phyloP scores from a whole-genome alignment of 64 coral and sea anemone species.

The Dendronephthya gigantea region DNA sequence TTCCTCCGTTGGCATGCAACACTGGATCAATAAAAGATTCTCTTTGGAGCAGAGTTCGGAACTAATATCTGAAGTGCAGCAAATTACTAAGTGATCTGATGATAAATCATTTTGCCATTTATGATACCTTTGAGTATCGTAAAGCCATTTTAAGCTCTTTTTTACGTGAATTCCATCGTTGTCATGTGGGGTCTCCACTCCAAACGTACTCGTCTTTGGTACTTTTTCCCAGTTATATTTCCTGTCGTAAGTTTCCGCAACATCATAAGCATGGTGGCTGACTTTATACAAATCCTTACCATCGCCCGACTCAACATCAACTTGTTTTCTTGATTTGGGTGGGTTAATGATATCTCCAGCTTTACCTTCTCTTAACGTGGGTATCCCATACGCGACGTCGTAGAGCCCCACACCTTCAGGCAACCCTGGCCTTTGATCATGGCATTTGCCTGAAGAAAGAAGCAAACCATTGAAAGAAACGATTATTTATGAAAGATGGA shows the following conservation, averaged over 20 bases:
- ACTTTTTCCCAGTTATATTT: conserved; percentile 84
- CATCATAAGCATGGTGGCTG: conserved; percentile 89
- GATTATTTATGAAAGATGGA: too few relatives aligned
- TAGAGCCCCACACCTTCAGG: conserved; percentile 59
- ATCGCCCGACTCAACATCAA: conserved; percentile 48
- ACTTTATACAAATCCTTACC: conserved; percentile 88
- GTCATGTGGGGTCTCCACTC: conserved; percentile 85
- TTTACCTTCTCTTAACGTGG: conserved; percentile 55
- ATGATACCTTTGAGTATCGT: conserved; percentile 90
- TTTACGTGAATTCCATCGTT: conserved; percentile 84
- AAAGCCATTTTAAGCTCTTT: conserved; percentile 92
- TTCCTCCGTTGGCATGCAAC: too few relatives aligned
- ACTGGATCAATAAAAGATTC: too few relatives aligned
- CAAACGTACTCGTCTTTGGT: conserved; percentile 69
- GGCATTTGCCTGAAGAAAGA: conserved; percentile 28
- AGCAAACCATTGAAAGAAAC: too few relatives aligned
- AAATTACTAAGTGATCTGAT: too few relatives aligned
- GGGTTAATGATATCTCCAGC: conserved; percentile 91
- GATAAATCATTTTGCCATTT: too few relatives aligned
- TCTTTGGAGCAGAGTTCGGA: too few relatives aligned
- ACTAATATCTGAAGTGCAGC: too few relatives aligned
- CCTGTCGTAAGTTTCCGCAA: conserved; percentile 91
- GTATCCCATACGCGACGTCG: conserved; percentile 74
- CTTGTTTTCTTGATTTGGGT: conserved; percentile 56
- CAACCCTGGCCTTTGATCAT: conserved; percentile 64